These are phyloP conservation scores for Palythoa heliodiscus DNA, from an alignment of 92 coral and sea anemone species.

Conservation along the genomic window DNA sequence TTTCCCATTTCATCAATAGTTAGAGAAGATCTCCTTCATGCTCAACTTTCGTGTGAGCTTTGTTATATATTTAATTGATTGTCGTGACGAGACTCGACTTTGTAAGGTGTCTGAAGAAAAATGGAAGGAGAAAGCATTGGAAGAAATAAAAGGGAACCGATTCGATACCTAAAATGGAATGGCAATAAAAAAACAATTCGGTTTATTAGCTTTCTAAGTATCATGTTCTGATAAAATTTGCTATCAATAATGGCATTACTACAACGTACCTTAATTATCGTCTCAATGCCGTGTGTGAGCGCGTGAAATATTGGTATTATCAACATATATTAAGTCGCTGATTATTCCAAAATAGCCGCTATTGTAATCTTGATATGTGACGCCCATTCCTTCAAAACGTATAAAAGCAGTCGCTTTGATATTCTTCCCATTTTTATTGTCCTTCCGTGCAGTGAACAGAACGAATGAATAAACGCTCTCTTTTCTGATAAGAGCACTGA, in stretches of 20 bases:
- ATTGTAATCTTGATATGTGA: conserved; percentile 22
- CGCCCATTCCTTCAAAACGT: conserved; percentile 38
- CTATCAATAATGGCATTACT: conserved; percentile 6
- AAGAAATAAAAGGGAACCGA: neutral
- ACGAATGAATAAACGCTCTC: neutral
- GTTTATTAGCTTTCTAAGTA: neutral
- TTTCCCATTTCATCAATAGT: conserved; percentile 1
- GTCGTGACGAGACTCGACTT: neutral
- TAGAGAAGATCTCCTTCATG: neutral
- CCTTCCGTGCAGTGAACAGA: conserved; percentile 12
- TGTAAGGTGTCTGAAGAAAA: neutral
- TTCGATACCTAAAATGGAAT: neutral
- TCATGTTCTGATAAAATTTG: neutral
- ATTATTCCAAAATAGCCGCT: conserved; percentile 22
- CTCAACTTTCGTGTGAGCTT: neutral
- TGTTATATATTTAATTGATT: conserved; percentile 3
- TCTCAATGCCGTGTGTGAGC: conserved; percentile 26
- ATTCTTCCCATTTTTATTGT: conserved; percentile 33
- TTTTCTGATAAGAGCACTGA: neutral
- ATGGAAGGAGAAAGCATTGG: too few relatives aligned
- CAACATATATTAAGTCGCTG: conserved; percentile 26
- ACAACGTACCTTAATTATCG: conserved; percentile 29
- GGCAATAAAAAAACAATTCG: conserved; percentile 8
- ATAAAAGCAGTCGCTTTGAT: conserved; percentile 41
- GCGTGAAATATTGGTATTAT: neutral